Percentiles rank a stretch among this genome's conserved stretches.
Evolutionary conservation across 1,140 invertebrate genomes (phyloP).

Genomic region (Drosophila yakuba): DNA sequence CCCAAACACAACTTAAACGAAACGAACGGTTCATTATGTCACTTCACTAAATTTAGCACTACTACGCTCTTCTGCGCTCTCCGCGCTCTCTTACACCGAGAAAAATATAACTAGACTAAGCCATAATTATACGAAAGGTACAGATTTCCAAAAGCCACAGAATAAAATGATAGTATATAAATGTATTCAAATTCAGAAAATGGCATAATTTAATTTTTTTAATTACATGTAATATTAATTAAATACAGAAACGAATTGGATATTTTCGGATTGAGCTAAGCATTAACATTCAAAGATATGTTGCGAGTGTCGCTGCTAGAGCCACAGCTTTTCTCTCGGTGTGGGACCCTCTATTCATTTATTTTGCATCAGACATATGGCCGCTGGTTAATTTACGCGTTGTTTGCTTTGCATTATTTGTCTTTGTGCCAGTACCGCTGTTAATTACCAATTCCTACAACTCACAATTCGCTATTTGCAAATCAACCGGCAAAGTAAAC

Average conservation of each 20-base stretch:
- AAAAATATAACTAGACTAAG: constrained; percentile 1
- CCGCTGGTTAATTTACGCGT: constrained; percentile 33
- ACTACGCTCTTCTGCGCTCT: constrained; percentile 35
- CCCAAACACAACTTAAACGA: constrained; percentile 56
- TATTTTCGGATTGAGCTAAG: too few species aligned
- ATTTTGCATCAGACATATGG: constrained; percentile 23
- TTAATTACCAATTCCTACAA: constrained; percentile 44
- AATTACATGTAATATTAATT: background rate
- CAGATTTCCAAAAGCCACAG: background rate
- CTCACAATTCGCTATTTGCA: constrained; percentile 38
- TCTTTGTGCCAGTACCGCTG: constrained; percentile 35
- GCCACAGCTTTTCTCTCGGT: constrained; percentile 6
- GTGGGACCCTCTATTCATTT: background rate
- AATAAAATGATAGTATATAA: too few species aligned
- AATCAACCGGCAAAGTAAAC: constrained; percentile 71
- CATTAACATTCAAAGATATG: too few species aligned
- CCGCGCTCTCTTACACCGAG: constrained; percentile 26
- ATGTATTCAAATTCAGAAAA: too few species aligned
- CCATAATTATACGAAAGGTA: background rate
- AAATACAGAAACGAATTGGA: too few species aligned
- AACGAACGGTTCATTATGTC: constrained; percentile 74
- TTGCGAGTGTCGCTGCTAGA: background rate
- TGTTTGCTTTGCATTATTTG: constrained; percentile 50
- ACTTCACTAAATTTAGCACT: constrained; percentile 76
- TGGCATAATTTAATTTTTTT: too few species aligned